These are phyloP conservation scores for Drosophila truncata DNA, from an alignment of 1,140 invertebrate species.

Conservation along the genomic window DNA sequence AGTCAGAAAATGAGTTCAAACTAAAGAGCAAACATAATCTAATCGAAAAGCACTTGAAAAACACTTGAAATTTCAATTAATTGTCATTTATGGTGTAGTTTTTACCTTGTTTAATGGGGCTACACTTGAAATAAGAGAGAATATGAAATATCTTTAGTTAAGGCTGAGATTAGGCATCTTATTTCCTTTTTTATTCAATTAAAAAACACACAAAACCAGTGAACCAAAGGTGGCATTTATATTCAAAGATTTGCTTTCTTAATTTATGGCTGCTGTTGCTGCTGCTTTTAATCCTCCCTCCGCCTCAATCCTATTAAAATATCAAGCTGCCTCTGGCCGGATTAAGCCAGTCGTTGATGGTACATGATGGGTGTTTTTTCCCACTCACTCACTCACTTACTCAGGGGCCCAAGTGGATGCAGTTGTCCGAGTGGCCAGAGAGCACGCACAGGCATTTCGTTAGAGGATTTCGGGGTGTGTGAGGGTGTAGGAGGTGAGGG, in stretches of 20 bases:
- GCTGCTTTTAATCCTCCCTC: slow-evolving; percentile 17
- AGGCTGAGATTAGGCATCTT: background rate
- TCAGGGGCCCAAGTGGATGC: slow-evolving; percentile 36
- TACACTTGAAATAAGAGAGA: slow-evolving; percentile 1
- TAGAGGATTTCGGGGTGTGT: slow-evolving; percentile 7
- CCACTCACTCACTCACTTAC: slow-evolving; percentile 25
- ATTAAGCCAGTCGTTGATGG: slow-evolving; percentile 11
- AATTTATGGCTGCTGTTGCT: slow-evolving; percentile 11
- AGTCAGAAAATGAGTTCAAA: slow-evolving; percentile 15
- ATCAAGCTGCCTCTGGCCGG: slow-evolving; percentile 22
- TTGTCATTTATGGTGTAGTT: background rate
- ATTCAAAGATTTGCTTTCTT: slow-evolving; percentile 6
- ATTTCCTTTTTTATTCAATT: background rate
- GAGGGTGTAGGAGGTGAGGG: slow-evolving; percentile 3
- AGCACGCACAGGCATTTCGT: slow-evolving; percentile 53
- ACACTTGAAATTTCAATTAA: slow-evolving; percentile 13
- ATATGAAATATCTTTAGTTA: background rate
- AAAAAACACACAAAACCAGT: slow-evolving; percentile 7
- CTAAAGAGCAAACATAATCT: background rate
- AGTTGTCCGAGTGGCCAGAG: slow-evolving; percentile 34
- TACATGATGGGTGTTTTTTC: slow-evolving; percentile 22
- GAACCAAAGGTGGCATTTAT: slow-evolving; percentile 7
- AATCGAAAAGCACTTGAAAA: slow-evolving; percentile 9
- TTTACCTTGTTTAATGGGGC: background rate
- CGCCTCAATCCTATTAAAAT: slow-evolving; percentile 24